Base-by-base conservation (phyloP, 2,888 invertebrate genomes). In the Cataglyphis altisquamis region DNA sequence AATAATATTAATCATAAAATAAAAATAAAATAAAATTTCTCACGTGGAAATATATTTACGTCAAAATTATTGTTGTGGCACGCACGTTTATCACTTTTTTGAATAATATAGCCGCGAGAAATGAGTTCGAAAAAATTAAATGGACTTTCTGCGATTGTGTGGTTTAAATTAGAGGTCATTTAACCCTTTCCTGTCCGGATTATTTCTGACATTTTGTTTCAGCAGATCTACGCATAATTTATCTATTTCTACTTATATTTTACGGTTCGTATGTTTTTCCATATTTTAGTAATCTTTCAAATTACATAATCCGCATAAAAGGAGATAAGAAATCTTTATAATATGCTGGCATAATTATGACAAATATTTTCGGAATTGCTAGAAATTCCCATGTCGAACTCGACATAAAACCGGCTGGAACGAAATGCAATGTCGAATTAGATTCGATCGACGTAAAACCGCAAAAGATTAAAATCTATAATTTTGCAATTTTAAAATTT, bases 101-200 rank as follows among this genome's bases (percentile, higher is more conserved):
- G 25, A 45, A 45, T 48, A 41, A 70, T 15, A 72, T 12, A 18
- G 32, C 9, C 39, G 10, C 32, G 15, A 12, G 36, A 72, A 60
- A 70, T 60, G n/a, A 72, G 78, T 32, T 80, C 5, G 60, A 52
- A 78, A 36, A 78, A 57, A 70, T 78, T 57, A 70, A 78, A 57
- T 70, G 41, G 57, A 15, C 21, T 78, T 41, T 32, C 6, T 18
- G 55, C 72, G 45, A 60, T 45, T 4, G 70, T 32, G 32, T 45
- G 21, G 32, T 72, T 72, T 80, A 80, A 80, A 80, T 72, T 72
- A 60, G 70, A 60, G 57, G 68, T 57, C 68, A 68, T 68, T 52
- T 45, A 45, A 52, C 8, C 52, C 8, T 52, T 52, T 52, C 8
- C n/a, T 8, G 48, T 18, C 52, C 15, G n/a, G 8, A n/a, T 15